These are phyloP conservation scores for Eremobia ochroleuca DNA, from an alignment of 2,888 invertebrate genomes.

Conservation along the genomic window DNA sequence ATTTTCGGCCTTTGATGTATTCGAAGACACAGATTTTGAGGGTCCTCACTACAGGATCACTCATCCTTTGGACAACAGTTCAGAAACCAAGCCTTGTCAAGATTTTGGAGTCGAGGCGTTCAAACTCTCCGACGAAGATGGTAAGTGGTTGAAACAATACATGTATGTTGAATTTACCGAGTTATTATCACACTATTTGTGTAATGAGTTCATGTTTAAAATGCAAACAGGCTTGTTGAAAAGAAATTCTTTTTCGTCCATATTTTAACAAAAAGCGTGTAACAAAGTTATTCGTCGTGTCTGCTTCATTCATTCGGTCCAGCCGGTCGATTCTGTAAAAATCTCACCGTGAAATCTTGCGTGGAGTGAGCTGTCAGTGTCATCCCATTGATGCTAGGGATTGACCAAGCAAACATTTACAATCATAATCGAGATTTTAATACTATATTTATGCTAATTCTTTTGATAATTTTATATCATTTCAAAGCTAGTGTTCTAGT, in stretches of 20 bases:
- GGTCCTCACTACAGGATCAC: conserved; percentile 84
- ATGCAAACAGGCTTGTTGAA: conserved; percentile 14
- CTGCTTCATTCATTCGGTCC: conserved; percentile 5
- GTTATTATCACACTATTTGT: conserved; percentile 32
- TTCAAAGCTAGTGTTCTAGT: too few relatives aligned
- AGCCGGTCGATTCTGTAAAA: too few relatives aligned
- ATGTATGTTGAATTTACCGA: conserved; percentile 34
- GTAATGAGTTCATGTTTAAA: conserved; percentile 55
- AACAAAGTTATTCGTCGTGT: not conserved
- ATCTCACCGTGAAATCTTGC: too few relatives aligned
- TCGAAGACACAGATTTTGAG: conserved; percentile 89
- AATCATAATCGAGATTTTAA: too few relatives aligned
- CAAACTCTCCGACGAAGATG: conserved; percentile 88
- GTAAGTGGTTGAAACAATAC: conserved; percentile 72
- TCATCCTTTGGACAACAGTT: conserved; percentile 82
- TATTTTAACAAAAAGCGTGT: not conserved
- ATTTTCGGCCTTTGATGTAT: conserved; percentile 92
- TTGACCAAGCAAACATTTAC: too few relatives aligned
- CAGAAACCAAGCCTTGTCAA: conserved; percentile 81
- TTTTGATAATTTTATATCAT: too few relatives aligned
- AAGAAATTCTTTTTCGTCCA: conserved; percentile 11
- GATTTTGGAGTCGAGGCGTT: conserved; percentile 88
- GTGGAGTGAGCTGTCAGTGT: too few relatives aligned
- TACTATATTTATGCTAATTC: too few relatives aligned
- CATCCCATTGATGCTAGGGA: too few relatives aligned